These are phyloP conservation scores for Acrocera orbiculus DNA, from an alignment of 2,888 invertebrate genomes.

Conservation along the genomic window DNA sequence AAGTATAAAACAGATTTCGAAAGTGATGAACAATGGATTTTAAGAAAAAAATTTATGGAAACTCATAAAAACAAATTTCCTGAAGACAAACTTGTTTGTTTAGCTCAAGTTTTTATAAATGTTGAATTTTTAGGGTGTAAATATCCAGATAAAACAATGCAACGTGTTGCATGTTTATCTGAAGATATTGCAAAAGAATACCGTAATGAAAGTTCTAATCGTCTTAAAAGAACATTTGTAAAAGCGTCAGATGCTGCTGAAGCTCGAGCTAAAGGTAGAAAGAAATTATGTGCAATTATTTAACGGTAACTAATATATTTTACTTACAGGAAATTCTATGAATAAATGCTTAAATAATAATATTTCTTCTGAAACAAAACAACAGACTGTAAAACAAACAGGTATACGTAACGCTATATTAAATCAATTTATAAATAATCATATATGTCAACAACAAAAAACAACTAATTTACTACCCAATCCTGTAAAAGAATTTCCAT, in stretches of 20 bases:
- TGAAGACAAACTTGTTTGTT: conserved; percentile 62
- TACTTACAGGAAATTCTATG: too few species aligned
- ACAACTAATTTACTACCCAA: too few species aligned
- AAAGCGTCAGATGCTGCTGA: conserved; percentile 62
- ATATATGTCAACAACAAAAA: too few species aligned
- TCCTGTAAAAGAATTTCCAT: too few species aligned
- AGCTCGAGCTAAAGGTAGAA: conserved; percentile 52
- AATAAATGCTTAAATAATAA: too few species aligned
- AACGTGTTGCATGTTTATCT: conserved; percentile 51
- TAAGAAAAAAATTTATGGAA: conserved; percentile 60
- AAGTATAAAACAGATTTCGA: conserved; percentile 61
- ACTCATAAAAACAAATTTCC: conserved; percentile 60
- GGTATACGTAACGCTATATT: too few species aligned
- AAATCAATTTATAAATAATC: too few species aligned
- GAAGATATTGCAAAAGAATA: conserved; percentile 57
- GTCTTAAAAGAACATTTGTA: conserved; percentile 56
- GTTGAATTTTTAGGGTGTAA: conserved; percentile 40
- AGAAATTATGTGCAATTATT: too few species aligned
- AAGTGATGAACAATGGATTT: conserved; percentile 79
- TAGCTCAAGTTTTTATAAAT: conserved; percentile 84
- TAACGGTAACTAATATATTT: too few species aligned
- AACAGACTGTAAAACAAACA: too few species aligned
- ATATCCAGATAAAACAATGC: conserved; percentile 72
- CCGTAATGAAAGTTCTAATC: conserved; percentile 40
- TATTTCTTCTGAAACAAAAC: too few species aligned